Base-by-base conservation (phyloP, 2,888 invertebrate species). In the Aphidoletes aphidimyza region DNA sequence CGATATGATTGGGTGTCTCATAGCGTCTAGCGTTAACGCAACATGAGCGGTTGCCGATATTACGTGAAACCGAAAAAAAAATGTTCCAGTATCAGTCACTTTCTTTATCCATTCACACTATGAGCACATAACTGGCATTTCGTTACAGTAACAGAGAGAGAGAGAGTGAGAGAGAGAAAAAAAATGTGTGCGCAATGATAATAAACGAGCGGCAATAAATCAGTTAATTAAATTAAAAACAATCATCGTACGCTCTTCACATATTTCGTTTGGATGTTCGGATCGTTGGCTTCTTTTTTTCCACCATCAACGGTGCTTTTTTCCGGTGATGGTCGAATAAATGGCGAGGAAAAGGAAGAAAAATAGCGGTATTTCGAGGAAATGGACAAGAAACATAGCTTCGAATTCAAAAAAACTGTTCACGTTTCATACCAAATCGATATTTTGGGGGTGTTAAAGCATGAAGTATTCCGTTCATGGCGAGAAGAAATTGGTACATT, bases 181-280 rank as follows among this genome's bases (percentile, higher is more conserved):
- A 26, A 34, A 69, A 30, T 69, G 69, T n/a, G n/a, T 30, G 34
- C 69, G 30, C 69, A 69, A 69, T 69, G 69, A 69, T 69, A 69
- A 69, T 69, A 69, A 69, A 69, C 69, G 69, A 69, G 69, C 69
- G 69, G 30, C 69, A 30, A 69, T 69, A 69, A 69, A 69, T 69
- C 69, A 69, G 69, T 69, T 69, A 69, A 69, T 69, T 69, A 69
- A 69, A 69, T 69, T 69, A 69, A 69, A 69, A 69, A 34, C 69
- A 69, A 69, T 69, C 69, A 69, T 69, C 69, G 69, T 69, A 1
- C n/a, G 30, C 34, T 30, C 30, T 69, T 17, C 69, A 69, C 69
- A 69, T 69, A 69, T 69, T 69, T 69, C 17, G 69, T 69, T n/a
- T n/a, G 69, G 14, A 69, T 69, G 54, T 54, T n/a, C 47, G 19